Evolutionary conservation across 2,888 invertebrate genomes (phyloP), one percentile per base, ranked within the genome.

Genomic region (Euproctis similis): DNA sequence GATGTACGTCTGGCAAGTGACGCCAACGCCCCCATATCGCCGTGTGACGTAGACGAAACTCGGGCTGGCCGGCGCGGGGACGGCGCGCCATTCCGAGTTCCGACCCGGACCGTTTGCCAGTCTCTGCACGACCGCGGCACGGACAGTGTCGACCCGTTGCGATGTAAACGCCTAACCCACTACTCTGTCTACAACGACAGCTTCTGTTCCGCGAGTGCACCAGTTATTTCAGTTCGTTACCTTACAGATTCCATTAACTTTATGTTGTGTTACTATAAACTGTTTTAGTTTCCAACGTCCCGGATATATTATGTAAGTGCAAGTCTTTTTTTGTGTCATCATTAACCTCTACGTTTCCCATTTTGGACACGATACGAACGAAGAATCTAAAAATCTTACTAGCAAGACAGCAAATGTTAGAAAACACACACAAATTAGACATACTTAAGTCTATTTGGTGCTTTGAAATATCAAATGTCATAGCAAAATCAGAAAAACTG

Each of bases 81-180:
- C 20, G 25, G 17, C 38, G 46, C 64, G 63, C 21, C 21, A 21
- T 21, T 21, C 9, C 5, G 8, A 18, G 6, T 18, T 6, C 17
- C n/a, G 6, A 8, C 7, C 17, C 17, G 8, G 8, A 10, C n/a
- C n/a, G n/a, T n/a, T n/a, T n/a, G 12, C 53, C 72, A 82, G 82
- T 82, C 80, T 76, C 58, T 71, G 75, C 74, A 69, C 80, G 61
- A 69, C 69, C 75, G 77, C 80, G 80, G 75, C 80, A 75, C 81
- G 65, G 68, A 72, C 71, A 69, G 80, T 77, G 76, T 78, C 72
- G 71, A 69, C 53, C 78, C 81, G 84, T 55, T 84, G 84, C 77
- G 69, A 84, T 84, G 84, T 84, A 78, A 84, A 81, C 84, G 69
- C 64, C 55, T 70, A 76, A 76, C 56, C 64, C 68, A 56, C 53